phyloP scores from a whole-genome alignment of 1,140 invertebrate genomes.

The Drosophila leontia region DNA sequence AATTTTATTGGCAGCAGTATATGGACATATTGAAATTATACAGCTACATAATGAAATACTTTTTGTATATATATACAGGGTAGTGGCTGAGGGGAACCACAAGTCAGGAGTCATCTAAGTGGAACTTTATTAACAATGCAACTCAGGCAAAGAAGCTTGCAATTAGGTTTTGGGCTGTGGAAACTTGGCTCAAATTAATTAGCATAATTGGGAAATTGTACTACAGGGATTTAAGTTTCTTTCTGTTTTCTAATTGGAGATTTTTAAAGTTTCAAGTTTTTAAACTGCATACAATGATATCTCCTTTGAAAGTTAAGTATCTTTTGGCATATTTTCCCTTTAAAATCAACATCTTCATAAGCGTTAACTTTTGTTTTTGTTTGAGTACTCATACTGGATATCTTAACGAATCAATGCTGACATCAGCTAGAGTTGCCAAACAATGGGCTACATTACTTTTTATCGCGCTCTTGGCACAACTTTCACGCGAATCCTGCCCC shows the following conservation, averaged over 20 bases:
- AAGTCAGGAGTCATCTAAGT: slow-evolving; percentile 24
- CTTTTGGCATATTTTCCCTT: neutral
- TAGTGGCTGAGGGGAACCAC: neutral
- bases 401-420: slow-evolving; percentile 39
- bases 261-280: neutral
- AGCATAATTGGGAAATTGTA: slow-evolving; percentile 19
- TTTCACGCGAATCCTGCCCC: slow-evolving; percentile 1
- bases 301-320: neutral
- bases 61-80: neutral
- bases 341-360: neutral
- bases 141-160: slow-evolving; percentile 17
- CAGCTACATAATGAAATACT: slow-evolving; percentile 52
- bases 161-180: slow-evolving; percentile 23
- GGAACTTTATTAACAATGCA: slow-evolving; percentile 40
- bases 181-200: slow-evolving; percentile 47
- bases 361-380: slow-evolving; percentile 1
- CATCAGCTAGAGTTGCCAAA: slow-evolving; percentile 36
- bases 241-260: slow-evolving; percentile 4
- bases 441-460: slow-evolving; percentile 36
- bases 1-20: slow-evolving; percentile 76
- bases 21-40: slow-evolving; percentile 59
- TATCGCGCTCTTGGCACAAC: slow-evolving; percentile 26
- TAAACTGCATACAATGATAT: neutral
- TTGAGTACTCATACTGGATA: neutral
- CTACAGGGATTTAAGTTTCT: slow-evolving; percentile 6